Evolutionary conservation across 2,797 vertebrate species (phyloP).

Genomic region (Phrynocephalus forsythii): DNA sequence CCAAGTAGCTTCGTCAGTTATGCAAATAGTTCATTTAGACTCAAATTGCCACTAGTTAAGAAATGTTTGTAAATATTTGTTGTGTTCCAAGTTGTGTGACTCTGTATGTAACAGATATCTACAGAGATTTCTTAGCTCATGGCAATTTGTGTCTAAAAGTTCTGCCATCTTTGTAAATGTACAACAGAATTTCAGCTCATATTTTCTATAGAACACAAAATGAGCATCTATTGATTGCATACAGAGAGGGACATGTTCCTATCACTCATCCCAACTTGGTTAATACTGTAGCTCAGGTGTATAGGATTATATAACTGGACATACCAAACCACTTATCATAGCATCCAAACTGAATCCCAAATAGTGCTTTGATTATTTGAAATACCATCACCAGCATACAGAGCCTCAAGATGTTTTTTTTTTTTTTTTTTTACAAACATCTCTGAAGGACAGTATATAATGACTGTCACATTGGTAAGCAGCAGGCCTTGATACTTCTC

Average conservation of each 20-base stretch:
- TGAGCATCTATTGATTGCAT: neutral
- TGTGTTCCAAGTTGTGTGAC: too few relatives aligned
- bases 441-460: neutral
- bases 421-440: neutral
- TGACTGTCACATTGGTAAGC: neutral
- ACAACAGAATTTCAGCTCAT: too few relatives aligned
- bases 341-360: constrained; percentile 1
- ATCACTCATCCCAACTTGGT: neutral
- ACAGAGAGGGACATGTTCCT: neutral
- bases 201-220: constrained; percentile 17
- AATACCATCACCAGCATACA: neutral
- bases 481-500: neutral
- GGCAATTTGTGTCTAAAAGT: too few relatives aligned
- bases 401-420: neutral
- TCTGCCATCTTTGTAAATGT: too few relatives aligned
- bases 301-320: neutral
- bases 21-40: too few relatives aligned
- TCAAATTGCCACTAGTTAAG: too few relatives aligned
- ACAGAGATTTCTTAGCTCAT: too few relatives aligned
- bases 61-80: too few relatives aligned
- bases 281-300: neutral
- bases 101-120: too few relatives aligned
- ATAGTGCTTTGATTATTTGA: neutral
- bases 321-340: neutral
- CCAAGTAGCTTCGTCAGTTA: too few relatives aligned